Evolutionary conservation across 1,140 invertebrate species (phyloP).

Genomic region (Drosophila nebulosa): DNA sequence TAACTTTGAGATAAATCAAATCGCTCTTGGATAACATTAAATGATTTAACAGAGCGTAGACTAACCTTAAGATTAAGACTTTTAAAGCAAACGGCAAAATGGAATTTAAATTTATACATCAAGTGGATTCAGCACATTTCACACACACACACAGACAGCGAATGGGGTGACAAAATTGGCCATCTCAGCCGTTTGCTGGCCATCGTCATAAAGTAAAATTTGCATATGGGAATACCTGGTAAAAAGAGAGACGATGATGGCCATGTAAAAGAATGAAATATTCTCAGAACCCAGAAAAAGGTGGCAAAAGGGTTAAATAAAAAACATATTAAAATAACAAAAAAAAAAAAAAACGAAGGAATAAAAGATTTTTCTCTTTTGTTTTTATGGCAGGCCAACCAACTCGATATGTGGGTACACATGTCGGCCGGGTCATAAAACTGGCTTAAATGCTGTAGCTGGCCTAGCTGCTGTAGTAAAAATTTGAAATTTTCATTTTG

Average conservation of each 20-base stretch:
- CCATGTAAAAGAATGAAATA: not conserved
- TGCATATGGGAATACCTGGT: not conserved
- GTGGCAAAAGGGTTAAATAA: constrained; percentile 7
- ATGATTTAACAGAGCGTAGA: too few species aligned
- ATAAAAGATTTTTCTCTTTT: not conserved
- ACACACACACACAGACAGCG: too few species aligned
- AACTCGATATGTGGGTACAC: not conserved
- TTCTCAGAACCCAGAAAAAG: not conserved
- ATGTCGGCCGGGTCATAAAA: constrained; percentile 41
- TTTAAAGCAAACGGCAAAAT: too few species aligned
- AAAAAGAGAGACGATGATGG: not conserved
- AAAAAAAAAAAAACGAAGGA: not conserved
- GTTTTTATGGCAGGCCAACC: constrained; percentile 22
- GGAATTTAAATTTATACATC: too few species aligned
- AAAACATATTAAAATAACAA: not conserved
- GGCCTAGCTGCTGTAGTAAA: not conserved
- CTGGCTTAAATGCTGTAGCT: not conserved
- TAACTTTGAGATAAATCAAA: constrained; percentile 53
- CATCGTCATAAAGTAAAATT: constrained; percentile 3
- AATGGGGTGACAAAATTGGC: not conserved
- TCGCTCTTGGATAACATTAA: not conserved
- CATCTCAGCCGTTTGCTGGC: not conserved
- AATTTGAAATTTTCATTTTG: not conserved
- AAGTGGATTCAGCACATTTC: too few species aligned
- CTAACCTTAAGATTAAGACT: too few species aligned